phyloP scores from a whole-genome alignment of 2,113 vertebrate genomes.

The Chionodraco myersi region DNA sequence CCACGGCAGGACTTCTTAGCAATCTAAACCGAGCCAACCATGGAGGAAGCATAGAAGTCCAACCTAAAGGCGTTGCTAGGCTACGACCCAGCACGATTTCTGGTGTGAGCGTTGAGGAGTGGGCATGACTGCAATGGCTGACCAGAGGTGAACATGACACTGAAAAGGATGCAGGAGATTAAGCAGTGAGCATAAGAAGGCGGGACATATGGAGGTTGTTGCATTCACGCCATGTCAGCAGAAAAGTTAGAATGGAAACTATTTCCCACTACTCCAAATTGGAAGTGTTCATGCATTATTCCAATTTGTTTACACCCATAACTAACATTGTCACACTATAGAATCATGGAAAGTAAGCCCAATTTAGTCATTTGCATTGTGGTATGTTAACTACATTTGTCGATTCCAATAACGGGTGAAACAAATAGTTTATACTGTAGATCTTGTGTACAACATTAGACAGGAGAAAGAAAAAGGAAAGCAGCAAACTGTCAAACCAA shows the following conservation, averaged over 20 bases:
- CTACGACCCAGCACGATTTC: neutral
- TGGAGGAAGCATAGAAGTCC: conserved; percentile 22
- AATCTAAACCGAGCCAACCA: conserved; percentile 50
- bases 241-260: neutral
- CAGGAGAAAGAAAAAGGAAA: neutral
- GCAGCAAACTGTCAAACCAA: neutral
- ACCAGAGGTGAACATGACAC: conserved; percentile 13
- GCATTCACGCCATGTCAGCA: neutral
- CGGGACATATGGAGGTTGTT: neutral
- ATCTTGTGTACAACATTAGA: neutral
- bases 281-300: neutral
- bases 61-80: neutral
- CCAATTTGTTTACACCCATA: neutral
- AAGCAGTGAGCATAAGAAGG: neutral
- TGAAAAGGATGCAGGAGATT: conserved; percentile 12
- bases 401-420: neutral
- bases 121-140: neutral
- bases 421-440: neutral
- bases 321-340: neutral
- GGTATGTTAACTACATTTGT: neutral
- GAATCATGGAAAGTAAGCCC: neutral
- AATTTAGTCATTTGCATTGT: neutral
- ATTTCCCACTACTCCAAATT: neutral
- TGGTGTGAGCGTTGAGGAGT: neutral
- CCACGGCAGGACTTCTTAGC: neutral